Evolutionary conservation across 2,888 invertebrate species (phyloP).

Genomic region (Agrotis exclamationis): DNA sequence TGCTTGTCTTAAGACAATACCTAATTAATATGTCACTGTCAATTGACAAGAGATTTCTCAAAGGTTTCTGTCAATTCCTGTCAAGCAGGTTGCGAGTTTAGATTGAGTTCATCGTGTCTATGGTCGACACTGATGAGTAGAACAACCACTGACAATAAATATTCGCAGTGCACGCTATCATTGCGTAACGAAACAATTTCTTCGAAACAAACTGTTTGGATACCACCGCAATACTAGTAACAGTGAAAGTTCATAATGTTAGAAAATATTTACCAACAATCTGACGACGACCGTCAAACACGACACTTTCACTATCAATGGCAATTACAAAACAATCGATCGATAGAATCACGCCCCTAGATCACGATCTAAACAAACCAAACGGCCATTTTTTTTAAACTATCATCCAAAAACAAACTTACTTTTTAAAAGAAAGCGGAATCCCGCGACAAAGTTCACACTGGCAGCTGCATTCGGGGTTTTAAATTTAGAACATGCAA

Average conservation of each 20-base stretch:
- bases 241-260: slow-evolving; percentile 75
- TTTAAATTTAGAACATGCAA: slow-evolving; percentile 87
- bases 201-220: slow-evolving; percentile 51
- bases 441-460: slow-evolving; percentile 86
- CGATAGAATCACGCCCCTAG: slow-evolving; percentile 68
- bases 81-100: slow-evolving; percentile 23
- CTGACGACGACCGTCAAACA: slow-evolving; percentile 72
- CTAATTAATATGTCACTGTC: slow-evolving; percentile 21
- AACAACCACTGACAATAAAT: slow-evolving; percentile 53
- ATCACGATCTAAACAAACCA: slow-evolving; percentile 70
- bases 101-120: slow-evolving; percentile 35
- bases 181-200: slow-evolving; percentile 55
- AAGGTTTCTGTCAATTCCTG: slow-evolving; percentile 13
- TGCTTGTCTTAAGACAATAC: slow-evolving; percentile 4
- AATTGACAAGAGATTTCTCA: not conserved
- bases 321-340: slow-evolving; percentile 80
- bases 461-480: slow-evolving; percentile 86
- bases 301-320: slow-evolving; percentile 83
- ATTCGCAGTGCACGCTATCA: slow-evolving; percentile 53
- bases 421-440: slow-evolving; percentile 77
- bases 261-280: slow-evolving; percentile 79
- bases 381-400: slow-evolving; percentile 44
- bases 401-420: slow-evolving; percentile 64
- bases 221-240: slow-evolving; percentile 38
- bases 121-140: slow-evolving; percentile 43